A percentile compares a stretch with the other conserved stretches of the same genome.
phyloP scores from a whole-genome alignment of 2,888 invertebrate species.

The Orchesellides sinensis region DNA sequence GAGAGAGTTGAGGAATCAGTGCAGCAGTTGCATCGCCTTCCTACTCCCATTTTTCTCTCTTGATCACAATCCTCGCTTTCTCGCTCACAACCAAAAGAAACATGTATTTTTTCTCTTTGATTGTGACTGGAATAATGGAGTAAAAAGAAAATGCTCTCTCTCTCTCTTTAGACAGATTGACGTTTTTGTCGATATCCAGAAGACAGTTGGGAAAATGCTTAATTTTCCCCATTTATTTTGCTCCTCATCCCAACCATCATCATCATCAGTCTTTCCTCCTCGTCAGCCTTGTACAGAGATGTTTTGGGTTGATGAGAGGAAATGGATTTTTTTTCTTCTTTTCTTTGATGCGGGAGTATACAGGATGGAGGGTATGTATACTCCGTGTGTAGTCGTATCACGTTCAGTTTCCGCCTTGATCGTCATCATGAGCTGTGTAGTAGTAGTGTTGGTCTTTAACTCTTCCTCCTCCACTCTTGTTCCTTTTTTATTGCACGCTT shows the following conservation, averaged over 20 bases:
- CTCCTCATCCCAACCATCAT: conserved; percentile 6
- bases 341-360: neutral
- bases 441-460: neutral
- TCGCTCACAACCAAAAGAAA: neutral
- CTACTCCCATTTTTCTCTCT: too few relatives aligned
- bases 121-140: too few relatives aligned
- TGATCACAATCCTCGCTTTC: too few relatives aligned
- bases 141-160: too few relatives aligned
- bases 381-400: conserved; percentile 72
- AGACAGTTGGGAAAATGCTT: conserved; percentile 64
- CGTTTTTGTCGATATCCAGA: conserved; percentile 12
- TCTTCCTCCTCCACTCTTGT: conserved; percentile 50
- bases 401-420: conserved; percentile 70
- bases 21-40: too few relatives aligned
- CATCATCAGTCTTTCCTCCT: neutral
- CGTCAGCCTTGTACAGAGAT: neutral
- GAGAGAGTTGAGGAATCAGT: too few relatives aligned
- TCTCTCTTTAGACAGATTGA: neutral
- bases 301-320: conserved; percentile 63
- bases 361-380: conserved; percentile 35
- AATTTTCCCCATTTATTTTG: conserved; percentile 63
- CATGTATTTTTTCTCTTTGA: neutral
- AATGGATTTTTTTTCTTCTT: conserved; percentile 62
- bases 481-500: conserved; percentile 72
- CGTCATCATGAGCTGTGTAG: conserved; percentile 30